Base-by-base conservation (phyloP, 2,888 invertebrate species). In the Dioctria rufipes region DNA sequence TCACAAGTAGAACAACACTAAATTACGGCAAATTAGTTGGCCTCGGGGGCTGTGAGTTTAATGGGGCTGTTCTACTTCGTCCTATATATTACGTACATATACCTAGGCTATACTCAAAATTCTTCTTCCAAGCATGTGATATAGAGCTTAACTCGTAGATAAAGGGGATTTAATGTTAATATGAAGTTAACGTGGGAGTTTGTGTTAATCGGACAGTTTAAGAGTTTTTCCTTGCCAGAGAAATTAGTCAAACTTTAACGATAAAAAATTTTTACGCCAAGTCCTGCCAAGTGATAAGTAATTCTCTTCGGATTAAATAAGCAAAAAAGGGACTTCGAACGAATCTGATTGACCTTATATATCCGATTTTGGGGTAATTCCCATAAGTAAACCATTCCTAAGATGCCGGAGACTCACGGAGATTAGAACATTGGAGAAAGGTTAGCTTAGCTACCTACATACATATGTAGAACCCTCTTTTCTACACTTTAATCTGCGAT, bases 401-500 rank as follows among this genome's bases (percentile, higher is more conserved):
- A 8, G 11, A 8, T 8, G 4, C 13, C 4, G 8, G 8, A 61
- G 25, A 61, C 37, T 25, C 39, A 6, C n/a, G 5, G 25, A 39
- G 39, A 6, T 39, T 61, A 25, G 25, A 37, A 61, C 5, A 39
- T 13, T 2, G 4, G 4, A 4, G 61, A 39, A 51, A 11, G 11
- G 11, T 6, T 11, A 51, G 6, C 51, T 51, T 51, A 51, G 11
- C 51, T 6, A 51, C 40, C n/a, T 65, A 40, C 65, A 65, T 65
- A 65, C 25, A 11, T 37, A 69, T 37, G 49, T 69, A 51, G 51
- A 69, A 69, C 51, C 69, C 51, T 51, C 69, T 25, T 25, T 25
- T 25, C 69, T 69, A 69, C 69, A 49, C 69, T 73, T 58, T 73
- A 73, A 73, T 73, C 73, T 60, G 60, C 58, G 58, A 73, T 73